A percentile compares a stretch with the other conserved stretches of the same genome.
Evolutionary conservation across 2,113 vertebrate genomes (phyloP).

Genomic region (Engystomops pustulosus): DNA sequence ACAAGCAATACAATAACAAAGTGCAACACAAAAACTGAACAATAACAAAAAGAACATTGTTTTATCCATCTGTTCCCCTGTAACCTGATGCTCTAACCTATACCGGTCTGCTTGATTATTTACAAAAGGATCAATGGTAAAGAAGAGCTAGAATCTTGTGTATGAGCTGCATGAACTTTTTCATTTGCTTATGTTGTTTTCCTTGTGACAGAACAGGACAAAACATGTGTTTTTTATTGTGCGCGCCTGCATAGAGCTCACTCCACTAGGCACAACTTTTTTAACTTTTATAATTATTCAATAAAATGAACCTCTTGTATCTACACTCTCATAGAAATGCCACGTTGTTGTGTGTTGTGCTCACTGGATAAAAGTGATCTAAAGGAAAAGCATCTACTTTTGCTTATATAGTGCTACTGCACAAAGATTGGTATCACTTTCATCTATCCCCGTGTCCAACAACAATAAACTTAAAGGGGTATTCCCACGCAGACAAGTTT

Average conservation of each 20-base stretch:
- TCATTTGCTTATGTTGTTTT: constrained; percentile 32
- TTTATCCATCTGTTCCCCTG: constrained; percentile 33
- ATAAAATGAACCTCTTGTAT: too few species aligned
- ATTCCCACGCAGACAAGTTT: too few species aligned
- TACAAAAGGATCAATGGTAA: constrained; percentile 31
- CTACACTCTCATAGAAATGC: not conserved
- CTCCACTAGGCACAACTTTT: not conserved
- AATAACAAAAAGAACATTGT: constrained; percentile 50
- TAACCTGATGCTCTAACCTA: constrained; percentile 36
- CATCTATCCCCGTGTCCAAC: too few species aligned
- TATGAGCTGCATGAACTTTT: constrained; percentile 26
- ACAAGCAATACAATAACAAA: constrained; percentile 28
- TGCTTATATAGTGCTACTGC: too few species aligned
- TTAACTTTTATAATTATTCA: not conserved
- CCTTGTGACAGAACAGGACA: constrained; percentile 39
- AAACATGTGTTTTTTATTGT: constrained; percentile 36
- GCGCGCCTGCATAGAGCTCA: not conserved
- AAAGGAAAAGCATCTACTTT: too few species aligned
- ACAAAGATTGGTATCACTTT: too few species aligned
- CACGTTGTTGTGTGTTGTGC: too few species aligned
- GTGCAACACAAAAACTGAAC: constrained; percentile 26
- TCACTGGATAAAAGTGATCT: too few species aligned
- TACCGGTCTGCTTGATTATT: constrained; percentile 27
- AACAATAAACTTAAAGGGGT: too few species aligned
- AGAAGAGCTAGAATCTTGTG: constrained; percentile 33